Evolutionary conservation across 2,888 invertebrate genomes (phyloP).

Genomic region (Aquatica leii): DNA sequence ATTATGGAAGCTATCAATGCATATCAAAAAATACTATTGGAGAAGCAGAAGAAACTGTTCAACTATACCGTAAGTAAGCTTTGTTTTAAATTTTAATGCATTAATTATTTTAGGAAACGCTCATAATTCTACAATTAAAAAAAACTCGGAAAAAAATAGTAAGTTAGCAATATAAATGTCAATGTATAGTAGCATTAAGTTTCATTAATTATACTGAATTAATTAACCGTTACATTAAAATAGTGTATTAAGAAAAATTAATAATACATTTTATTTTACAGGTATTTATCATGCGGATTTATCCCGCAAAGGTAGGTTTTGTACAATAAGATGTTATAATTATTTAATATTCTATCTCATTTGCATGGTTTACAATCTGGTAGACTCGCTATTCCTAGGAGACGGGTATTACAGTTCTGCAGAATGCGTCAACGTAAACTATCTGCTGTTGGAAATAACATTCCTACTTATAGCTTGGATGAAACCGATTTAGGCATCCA

Average conservation of each 20-base stretch:
- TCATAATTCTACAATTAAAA: conserved; percentile 5
- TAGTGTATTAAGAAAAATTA: not conserved
- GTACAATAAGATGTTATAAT: conserved; percentile 34
- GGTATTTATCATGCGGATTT: conserved; percentile 39
- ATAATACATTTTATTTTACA: conserved; percentile 13
- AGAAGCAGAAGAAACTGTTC: conserved; percentile 76
- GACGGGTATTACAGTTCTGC: conserved; percentile 48
- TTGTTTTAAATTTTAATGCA: not conserved
- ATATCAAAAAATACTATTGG: conserved; percentile 78
- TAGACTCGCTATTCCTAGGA: conserved; percentile 46
- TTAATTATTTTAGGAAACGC: conserved; percentile 6
- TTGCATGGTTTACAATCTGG: conserved; percentile 44
- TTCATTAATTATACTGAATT: not conserved
- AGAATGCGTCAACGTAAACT: conserved; percentile 29
- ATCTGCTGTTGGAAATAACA: conserved; percentile 16
- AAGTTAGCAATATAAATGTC: conserved; percentile 13
- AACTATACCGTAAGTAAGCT: conserved; percentile 71
- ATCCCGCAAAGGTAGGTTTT: conserved; percentile 42
- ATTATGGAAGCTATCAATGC: conserved; percentile 76
- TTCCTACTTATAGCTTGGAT: conserved; percentile 9
- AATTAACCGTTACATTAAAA: not conserved
- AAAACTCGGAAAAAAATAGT: conserved; percentile 17
- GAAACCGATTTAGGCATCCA: conserved; percentile 10
- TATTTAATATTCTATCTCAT: conserved; percentile 37
- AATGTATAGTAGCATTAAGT: not conserved